Conservation (phyloP, 2,113 vertebrate genomes). For the Gobio gobio region DNA sequence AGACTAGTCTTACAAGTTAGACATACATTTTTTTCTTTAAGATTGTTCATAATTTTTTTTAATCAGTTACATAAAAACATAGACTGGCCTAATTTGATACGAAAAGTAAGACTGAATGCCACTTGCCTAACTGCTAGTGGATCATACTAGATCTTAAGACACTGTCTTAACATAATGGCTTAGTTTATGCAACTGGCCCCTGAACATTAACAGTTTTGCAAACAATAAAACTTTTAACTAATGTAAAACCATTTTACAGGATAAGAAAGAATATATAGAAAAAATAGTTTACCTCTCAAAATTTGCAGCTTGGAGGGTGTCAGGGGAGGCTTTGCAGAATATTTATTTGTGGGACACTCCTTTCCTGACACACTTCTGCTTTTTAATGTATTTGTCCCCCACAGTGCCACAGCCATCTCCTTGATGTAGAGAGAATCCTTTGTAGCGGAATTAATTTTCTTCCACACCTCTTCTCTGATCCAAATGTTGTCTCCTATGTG, state of each 20-base stretch:
- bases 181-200: no score
- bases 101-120: no score
- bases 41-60: no score
- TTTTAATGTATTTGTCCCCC: background rate
- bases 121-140: no score
- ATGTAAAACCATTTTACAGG: background rate
- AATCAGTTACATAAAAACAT: no score
- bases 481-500: background rate
- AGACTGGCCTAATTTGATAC: no score
- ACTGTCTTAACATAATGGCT: no score
- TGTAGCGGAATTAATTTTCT: background rate
- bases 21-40: no score
- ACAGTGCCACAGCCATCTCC: background rate
- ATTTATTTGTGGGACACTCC: background rate
- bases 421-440: background rate
- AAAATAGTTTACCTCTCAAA: background rate
- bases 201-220: background rate
- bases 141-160: no score
- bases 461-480: conserved; percentile 4
- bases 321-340: background rate
- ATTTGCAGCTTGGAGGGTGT: background rate
- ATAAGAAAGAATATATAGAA: no score
- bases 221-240: background rate
- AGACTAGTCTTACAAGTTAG: no score
- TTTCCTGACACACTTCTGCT: background rate